These are phyloP conservation scores for Eudemis profundana DNA, from an alignment of 2,888 invertebrate genomes.

Conservation along the genomic window DNA sequence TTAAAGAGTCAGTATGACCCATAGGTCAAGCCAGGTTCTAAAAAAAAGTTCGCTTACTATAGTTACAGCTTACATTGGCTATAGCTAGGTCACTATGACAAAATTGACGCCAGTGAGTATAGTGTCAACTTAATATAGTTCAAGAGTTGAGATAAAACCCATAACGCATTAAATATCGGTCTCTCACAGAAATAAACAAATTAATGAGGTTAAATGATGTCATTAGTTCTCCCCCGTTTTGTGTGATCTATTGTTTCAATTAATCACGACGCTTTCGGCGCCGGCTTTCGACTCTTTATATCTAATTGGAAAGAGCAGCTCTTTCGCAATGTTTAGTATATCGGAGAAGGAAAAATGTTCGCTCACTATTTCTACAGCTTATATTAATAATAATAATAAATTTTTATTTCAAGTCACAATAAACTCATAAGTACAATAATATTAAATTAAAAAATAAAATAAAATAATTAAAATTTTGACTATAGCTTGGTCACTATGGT, in stretches of 20 bases:
- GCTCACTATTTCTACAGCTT: too few species aligned
- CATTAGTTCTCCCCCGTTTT: slow-evolving; percentile 29
- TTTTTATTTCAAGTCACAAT: too few species aligned
- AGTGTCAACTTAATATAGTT: too few species aligned
- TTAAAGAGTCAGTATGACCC: too few species aligned
- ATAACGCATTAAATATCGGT: slow-evolving; percentile 31
- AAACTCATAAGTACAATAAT: too few species aligned
- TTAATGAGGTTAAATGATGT: slow-evolving; percentile 40
- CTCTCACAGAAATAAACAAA: slow-evolving; percentile 30
- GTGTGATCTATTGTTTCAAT: slow-evolving; percentile 41
- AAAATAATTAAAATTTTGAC: too few species aligned
- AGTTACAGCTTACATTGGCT: neutral
- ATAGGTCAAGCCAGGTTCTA: too few species aligned
- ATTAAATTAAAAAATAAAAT: too few species aligned
- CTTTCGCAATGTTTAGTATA: too few species aligned
- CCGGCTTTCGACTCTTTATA: slow-evolving; percentile 19
- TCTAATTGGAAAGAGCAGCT: slow-evolving; percentile 35
- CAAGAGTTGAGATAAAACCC: slow-evolving; percentile 10
- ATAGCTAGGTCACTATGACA: neutral
- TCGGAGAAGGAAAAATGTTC: too few species aligned
- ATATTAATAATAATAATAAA: too few species aligned
- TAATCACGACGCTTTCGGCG: slow-evolving; percentile 32
- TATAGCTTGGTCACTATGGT: too few species aligned
- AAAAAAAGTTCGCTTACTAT: neutral
- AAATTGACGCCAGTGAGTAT: neutral